Base-by-base conservation (phyloP, 2,888 invertebrate genomes). In the Orchesella flavescens region DNA sequence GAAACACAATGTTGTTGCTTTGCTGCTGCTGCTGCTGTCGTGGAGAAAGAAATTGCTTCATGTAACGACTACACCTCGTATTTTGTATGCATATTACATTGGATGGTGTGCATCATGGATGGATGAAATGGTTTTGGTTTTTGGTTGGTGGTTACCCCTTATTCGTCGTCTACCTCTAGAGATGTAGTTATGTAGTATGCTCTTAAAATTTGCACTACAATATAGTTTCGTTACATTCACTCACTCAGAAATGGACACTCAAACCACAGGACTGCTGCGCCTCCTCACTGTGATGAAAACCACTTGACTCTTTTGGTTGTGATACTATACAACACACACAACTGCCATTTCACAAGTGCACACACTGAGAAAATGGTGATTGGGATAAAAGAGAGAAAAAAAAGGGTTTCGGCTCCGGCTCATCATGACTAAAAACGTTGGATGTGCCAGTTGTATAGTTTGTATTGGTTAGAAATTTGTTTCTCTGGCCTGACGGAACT, bases 211-310 rank as follows among this genome's bases (percentile, higher is more conserved):
- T 63, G 63, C 53, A 43, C 55, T 71, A 46, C 46, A 78, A 71
- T 44, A n/a, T 1, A 61, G 34, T 69, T 76, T 73, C 74, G 73
- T 72, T 72, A 68, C 72, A 78, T 83, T 61, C 83, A 76, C 72
- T 83, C 76, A 46, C 69, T 72, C 19, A 49, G 63, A 85, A 85
- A 85, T 85, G 83, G 81, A 82, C 81, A 75, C 75, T 74, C 49
- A 69, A 75, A 75, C 81, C 81, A 46, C 81, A 75, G 81, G 81
- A 82, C 81, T 82, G 69, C 81, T 82, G 81, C 23, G 81, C 75
- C 63, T 82, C 75, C 81, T 69, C 53, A 75, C 81, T 82, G 81
- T 75, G 81, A 82, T 75, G 55, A 82, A 82, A 82, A 82, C 81
- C 81, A 82, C 81, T 82, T 71, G 81, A 82, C 75, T 82, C 69